Base-by-base conservation (phyloP, 2,888 invertebrate species). In the Spilarctia lutea region DNA sequence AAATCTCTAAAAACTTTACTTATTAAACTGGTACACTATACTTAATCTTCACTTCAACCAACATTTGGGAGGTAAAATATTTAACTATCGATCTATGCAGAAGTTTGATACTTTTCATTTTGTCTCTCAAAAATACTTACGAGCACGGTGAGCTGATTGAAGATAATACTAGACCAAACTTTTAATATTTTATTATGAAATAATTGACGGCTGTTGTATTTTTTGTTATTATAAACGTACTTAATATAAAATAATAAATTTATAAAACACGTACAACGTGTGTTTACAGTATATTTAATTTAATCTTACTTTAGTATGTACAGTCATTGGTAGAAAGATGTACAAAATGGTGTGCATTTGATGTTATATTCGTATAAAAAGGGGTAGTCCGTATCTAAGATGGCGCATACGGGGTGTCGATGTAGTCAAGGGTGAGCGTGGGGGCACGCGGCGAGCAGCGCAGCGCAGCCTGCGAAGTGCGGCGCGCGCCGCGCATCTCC, bases 251-350 rank as follows among this genome's bases (percentile, higher is more conserved):
- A 87, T 93, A 93, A 93, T 93, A 91, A 94, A 94, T 94, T 94
- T 92, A 92, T 94, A 94, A 90, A 90, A 94, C 95, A 95, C 95
- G 94, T 95, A 93, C 92, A 94, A 95, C 94, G 94, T 94, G 94
- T 93, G 93, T 94, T 91, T 91, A 95, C 94, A 95, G 94, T 95
- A 90, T 91, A 81, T 91, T 91, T 91, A 91, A 90, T 95, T 94
- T 94, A 94, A 94, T 94, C 94, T 95, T 95, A 95, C 89, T 93
- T 92, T 92, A 94, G 91, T 95, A 95, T 95, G 94, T 95, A 95
- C 94, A 95, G 93, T 93, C 91, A 93, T 90, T 86, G 93, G 89
- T 92, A 90, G 91, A 89, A 88, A 88, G 87, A 93, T 94, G 94
- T 95, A 95, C 94, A 95, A 92, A 90, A 90, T 86, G 85, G 83